Evolutionary conservation across 1,140 invertebrate genomes (phyloP).

Genomic region (Cecropterus lyciades): DNA sequence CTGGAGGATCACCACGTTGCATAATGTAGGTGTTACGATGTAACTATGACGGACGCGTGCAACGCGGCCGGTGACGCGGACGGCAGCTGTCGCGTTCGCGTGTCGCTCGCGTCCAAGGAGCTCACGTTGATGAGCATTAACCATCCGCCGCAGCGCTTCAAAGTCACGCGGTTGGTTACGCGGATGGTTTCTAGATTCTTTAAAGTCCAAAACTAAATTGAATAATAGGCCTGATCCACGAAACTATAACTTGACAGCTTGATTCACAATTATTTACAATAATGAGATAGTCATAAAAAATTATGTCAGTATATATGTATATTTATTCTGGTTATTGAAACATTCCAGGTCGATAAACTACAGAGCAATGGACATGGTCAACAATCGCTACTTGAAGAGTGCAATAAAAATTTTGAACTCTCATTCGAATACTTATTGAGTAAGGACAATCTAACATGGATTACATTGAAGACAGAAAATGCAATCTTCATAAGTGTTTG

Average conservation of each 20-base stretch:
- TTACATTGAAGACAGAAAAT: slow-evolving; percentile 94
- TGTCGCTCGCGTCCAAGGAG: slow-evolving; percentile 66
- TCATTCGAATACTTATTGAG: slow-evolving; percentile 98
- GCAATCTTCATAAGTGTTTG: slow-evolving; percentile 98
- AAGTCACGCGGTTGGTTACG: slow-evolving; percentile 89
- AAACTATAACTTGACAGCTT: too few species aligned
- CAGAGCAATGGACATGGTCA: slow-evolving; percentile 59
- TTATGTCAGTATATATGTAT: too few species aligned
- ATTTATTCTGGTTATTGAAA: not conserved
- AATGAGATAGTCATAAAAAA: too few species aligned
- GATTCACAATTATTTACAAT: too few species aligned
- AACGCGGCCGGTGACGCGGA: slow-evolving; percentile 48
- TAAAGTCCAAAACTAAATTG: too few species aligned
- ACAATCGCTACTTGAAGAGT: slow-evolving; percentile 59
- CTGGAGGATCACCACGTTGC: slow-evolving; percentile 96
- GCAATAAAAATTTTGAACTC: slow-evolving; percentile 88
- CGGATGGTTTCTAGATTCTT: too few species aligned
- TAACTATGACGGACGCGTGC: slow-evolving; percentile 55
- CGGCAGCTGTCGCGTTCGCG: slow-evolving; percentile 48
- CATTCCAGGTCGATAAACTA: slow-evolving; percentile 61
- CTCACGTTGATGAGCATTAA: slow-evolving; percentile 58
- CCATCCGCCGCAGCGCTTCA: slow-evolving; percentile 88
- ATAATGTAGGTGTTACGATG: slow-evolving; percentile 86
- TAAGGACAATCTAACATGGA: slow-evolving; percentile 96
- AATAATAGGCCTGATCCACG: too few species aligned